These are phyloP conservation scores for Pantelozetes paolii DNA, from an alignment of 2,888 invertebrate species.

Conservation along the genomic window DNA sequence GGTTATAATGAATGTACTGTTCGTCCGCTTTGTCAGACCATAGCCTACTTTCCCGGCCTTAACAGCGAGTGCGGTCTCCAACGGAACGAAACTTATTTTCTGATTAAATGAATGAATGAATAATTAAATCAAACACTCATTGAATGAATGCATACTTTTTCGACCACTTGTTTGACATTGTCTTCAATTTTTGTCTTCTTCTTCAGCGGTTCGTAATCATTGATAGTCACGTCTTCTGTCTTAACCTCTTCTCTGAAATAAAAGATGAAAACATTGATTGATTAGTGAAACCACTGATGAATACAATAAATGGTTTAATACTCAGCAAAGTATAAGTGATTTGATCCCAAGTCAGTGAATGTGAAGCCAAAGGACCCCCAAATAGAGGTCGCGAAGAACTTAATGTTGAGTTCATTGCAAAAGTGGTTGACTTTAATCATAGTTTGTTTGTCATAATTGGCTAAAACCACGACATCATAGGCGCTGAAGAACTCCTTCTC, in stretches of 20 bases:
- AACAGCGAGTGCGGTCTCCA: constrained; percentile 65
- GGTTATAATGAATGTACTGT: constrained; percentile 67
- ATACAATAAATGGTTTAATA: constrained; percentile 51
- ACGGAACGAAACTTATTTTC: constrained; percentile 60
- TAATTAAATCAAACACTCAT: constrained; percentile 7
- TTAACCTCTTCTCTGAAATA: constrained; percentile 37
- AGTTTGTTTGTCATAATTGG: constrained; percentile 39
- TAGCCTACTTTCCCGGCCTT: constrained; percentile 58
- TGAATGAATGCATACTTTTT: constrained; percentile 15
- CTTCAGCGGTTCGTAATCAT: constrained; percentile 7
- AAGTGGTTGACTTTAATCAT: constrained; percentile 43
- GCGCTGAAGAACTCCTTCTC: constrained; percentile 38
- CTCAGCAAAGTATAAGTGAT: constrained; percentile 66
- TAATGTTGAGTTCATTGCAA: constrained; percentile 40
- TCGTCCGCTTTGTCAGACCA: constrained; percentile 61
- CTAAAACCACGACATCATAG: constrained; percentile 44
- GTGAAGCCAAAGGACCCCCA: constrained; percentile 90
- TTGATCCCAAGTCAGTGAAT: constrained; percentile 80
- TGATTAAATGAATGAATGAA: constrained; percentile 43
- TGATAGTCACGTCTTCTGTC: neutral
- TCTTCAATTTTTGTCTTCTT: constrained; percentile 35
- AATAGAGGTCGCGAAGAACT: constrained; percentile 45
- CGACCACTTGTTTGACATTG: neutral
- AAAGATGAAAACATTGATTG: constrained; percentile 21
- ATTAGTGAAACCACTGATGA: neutral